A percentile compares a stretch with the other conserved stretches of the same genome.
These are phyloP conservation scores for Brachionus calyciflorus DNA, from an alignment of 1,140 invertebrate species.

Conservation along the genomic window DNA sequence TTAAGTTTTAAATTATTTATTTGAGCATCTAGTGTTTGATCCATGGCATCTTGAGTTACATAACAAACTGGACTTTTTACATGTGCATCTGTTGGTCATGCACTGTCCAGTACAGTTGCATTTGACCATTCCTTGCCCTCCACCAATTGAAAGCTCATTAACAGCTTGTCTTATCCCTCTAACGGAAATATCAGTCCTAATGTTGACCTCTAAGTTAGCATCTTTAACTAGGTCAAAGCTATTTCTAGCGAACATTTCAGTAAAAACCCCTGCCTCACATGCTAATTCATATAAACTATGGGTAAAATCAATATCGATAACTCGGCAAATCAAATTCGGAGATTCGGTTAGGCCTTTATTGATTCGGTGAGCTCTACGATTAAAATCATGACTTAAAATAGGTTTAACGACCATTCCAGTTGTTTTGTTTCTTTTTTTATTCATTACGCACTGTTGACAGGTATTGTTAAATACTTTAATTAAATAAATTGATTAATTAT, in stretches of 20 bases:
- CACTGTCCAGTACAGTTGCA: neutral
- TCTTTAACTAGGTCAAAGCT: neutral
- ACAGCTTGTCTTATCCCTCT: neutral
- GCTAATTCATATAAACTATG: neutral
- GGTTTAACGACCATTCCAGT: neutral
- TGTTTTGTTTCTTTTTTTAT: conserved; percentile 31
- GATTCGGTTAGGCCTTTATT: neutral
- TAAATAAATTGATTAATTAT: neutral
- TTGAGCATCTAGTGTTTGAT: neutral
- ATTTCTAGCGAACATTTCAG: neutral
- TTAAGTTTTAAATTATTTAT: too few species aligned
- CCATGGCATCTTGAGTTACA: conserved; percentile 39
- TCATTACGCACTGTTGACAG: conserved; percentile 46
- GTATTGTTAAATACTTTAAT: conserved; percentile 40
- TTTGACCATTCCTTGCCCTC: conserved; percentile 14
- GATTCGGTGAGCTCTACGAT: neutral
- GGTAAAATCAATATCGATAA: neutral
- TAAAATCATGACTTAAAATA: too few species aligned
- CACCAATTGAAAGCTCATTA: neutral
- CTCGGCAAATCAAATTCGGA: neutral
- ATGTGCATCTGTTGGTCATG: neutral
- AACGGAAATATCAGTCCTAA: neutral
- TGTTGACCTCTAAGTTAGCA: neutral
- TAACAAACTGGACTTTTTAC: neutral
- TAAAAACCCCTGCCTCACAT: neutral